Evolutionary conservation across 2,113 vertebrate species (phyloP), one percentile per base, ranked within the genome.

Genomic region (Petaurus breviceps): DNA sequence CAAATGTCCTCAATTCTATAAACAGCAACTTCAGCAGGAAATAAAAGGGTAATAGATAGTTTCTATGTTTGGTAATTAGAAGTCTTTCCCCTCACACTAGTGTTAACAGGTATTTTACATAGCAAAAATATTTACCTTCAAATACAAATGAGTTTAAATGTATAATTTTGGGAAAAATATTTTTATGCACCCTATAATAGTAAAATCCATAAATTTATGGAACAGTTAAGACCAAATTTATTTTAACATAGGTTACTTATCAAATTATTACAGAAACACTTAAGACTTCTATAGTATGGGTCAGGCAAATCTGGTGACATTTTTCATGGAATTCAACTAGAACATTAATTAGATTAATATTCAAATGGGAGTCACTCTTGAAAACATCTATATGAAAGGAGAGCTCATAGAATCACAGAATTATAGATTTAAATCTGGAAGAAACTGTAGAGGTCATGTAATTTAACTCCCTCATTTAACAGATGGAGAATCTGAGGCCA

Each of bases 61-160:
- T 50, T 93, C 23, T 61, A 3, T 94, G 25, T 43, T 49, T 3
- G 23, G 89, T 53, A 96, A 94, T 26, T 54, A 28, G 37, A 49
- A 90, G 49, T 51, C 19, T 91, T 47, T 52, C 37, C 3, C 9
- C 24, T 90, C 54, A 93, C 24, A 28, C 7, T n/a, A 51, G 0
- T 26, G 43, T 54, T 50, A 84, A 84, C 19, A 84, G n/a, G 14
- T 19, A 14, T 1, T 43, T 84, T 84, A 12, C 12, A 92, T 19
- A 49, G 31, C 92, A 90, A 93, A 12, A 47, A 93, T 90, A 90
- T 5, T 93, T 54, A 26, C 91, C 53, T 93, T 91, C 43, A 92
- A 28, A 25, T 43, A 90, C 25, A 91, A 43, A 37, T 51, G 28
- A 91, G 6, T 51, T 91, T n/a, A 49, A 37, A 23, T 51, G 37